Conservation (phyloP, 2,113 vertebrate species). For the Pampusana beccarii region DNA sequence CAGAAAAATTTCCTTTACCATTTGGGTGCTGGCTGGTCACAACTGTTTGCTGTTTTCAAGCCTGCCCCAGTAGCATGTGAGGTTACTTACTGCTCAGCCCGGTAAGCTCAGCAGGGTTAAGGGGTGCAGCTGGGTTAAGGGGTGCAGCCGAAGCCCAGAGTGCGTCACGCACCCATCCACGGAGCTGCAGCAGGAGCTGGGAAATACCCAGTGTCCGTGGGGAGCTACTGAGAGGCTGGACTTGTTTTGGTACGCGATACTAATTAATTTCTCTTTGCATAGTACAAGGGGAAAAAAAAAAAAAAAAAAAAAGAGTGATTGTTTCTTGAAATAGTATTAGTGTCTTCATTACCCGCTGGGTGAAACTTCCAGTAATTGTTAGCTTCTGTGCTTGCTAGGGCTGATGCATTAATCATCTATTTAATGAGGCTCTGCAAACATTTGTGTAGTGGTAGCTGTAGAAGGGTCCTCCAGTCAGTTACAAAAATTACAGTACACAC, state of each 20-base stretch:
- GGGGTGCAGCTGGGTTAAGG: not conserved
- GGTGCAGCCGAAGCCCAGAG: not conserved
- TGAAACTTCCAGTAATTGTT: conserved; percentile 58
- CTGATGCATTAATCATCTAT: conserved; percentile 12
- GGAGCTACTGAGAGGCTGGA: not conserved
- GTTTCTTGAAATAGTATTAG: conserved; percentile 21
- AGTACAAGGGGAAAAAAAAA: not conserved
- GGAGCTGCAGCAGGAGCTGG: not conserved
- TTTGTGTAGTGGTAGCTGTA: not conserved
- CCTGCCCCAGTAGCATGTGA: not conserved
- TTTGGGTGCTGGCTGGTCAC: not conserved
- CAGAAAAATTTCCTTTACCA: not conserved
- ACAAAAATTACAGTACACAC: not conserved
- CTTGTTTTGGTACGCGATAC: not conserved
- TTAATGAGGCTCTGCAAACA: not conserved
- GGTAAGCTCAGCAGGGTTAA: not conserved
- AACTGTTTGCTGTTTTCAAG: not conserved
- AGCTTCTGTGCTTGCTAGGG: not conserved
- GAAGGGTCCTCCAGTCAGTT: not conserved
- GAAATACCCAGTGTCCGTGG: not conserved
- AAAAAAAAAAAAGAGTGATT: not conserved
- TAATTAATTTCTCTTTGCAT: conserved; percentile 16
- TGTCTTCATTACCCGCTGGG: conserved; percentile 18
- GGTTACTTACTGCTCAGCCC: not conserved
- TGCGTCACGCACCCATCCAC: fast-evolving